Evolutionary conservation across 2,888 invertebrate species (phyloP), one percentile per base, ranked within the genome.

Genomic region (Cataglyphis albicans): DNA sequence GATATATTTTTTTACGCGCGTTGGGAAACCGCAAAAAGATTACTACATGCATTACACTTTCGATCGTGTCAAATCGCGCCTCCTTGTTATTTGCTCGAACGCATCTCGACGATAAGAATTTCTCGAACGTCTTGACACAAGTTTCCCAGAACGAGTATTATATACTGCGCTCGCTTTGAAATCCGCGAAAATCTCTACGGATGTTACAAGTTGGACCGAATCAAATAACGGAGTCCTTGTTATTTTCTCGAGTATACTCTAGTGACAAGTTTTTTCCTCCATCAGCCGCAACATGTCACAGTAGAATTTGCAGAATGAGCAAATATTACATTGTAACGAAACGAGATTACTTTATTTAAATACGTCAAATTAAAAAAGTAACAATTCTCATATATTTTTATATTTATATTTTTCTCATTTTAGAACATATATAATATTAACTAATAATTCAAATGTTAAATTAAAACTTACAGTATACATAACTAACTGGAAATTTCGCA

Each of bases 151-250:
- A 48, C 75, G n/a, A 55, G 65, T 76, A 76, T 76, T 65, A 55
- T 76, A 55, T n/a, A 38, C 29, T 41, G 18, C 38, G n/a, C 29
- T 9, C 67, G 55, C 55, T 29, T 29, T 7, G 29, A 38, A 64
- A 75, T 75, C 75, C 52, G 75, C 64, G 15, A 65, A 76, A 76
- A 76, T 76, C 65, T 76, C 67, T 67, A 67, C 41, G 67, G 55
- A 65, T 41, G 67, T 76, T 76, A 41, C 76, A 55, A 38, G 55
- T 76, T 76, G 55, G n/a, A 76, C 55, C 67, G 67, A 76, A 65
- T 76, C 75, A 76, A 57, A 29, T 18, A 41, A 41, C 5, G 29
- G 21, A 29, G 25, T 55, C n/a, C 65, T 76, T 76, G 65, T 76
- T 76, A 75, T 55, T 64, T 75, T 75, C 64, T 52, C 7, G 75